Evolutionary conservation across 2,888 invertebrate genomes (phyloP).

Genomic region (Hirtodrosophila alboralis): DNA sequence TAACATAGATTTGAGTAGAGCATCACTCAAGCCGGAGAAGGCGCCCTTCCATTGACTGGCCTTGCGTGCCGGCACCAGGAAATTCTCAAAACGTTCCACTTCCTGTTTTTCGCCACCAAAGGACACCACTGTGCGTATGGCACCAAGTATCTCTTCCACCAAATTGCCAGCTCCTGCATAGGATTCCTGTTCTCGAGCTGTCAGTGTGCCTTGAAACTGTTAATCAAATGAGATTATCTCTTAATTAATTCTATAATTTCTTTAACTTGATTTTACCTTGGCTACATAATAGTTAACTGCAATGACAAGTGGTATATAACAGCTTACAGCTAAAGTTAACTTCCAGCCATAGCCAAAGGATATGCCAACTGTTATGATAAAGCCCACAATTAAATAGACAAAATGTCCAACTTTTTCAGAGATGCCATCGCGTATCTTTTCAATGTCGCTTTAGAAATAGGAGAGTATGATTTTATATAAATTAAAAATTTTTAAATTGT

Average conservation of each 20-base stretch:
- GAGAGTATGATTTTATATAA: too few relatives aligned
- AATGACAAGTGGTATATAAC: constrained; percentile 91
- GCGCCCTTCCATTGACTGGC: constrained; percentile 88
- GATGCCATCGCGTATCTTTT: constrained; percentile 92
- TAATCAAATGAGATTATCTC: too few relatives aligned
- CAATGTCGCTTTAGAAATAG: constrained; percentile 87
- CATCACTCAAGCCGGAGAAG: constrained; percentile 89
- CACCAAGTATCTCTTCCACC: constrained; percentile 90
- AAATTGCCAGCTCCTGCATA: constrained; percentile 91
- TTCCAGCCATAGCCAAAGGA: constrained; percentile 94
- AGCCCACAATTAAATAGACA: constrained; percentile 85
- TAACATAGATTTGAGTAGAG: constrained; percentile 89
- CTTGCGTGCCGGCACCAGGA: constrained; percentile 87
- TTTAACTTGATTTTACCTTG: constrained; percentile 85
- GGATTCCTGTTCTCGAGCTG: constrained; percentile 87
- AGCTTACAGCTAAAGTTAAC: constrained; percentile 91
- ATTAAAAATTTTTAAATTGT: too few relatives aligned
- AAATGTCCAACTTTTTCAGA: constrained; percentile 93
- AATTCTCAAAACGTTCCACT: constrained; percentile 86
- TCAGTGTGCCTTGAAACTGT: constrained; percentile 88
- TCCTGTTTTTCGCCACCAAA: constrained; percentile 92
- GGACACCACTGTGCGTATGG: constrained; percentile 90
- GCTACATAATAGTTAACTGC: constrained; percentile 90
- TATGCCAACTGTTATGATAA: constrained; percentile 87
- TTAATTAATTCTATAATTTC: too few relatives aligned